Evolutionary conservation across 2,888 invertebrate genomes (phyloP).

Genomic region (Acanthosepion lycidas): DNA sequence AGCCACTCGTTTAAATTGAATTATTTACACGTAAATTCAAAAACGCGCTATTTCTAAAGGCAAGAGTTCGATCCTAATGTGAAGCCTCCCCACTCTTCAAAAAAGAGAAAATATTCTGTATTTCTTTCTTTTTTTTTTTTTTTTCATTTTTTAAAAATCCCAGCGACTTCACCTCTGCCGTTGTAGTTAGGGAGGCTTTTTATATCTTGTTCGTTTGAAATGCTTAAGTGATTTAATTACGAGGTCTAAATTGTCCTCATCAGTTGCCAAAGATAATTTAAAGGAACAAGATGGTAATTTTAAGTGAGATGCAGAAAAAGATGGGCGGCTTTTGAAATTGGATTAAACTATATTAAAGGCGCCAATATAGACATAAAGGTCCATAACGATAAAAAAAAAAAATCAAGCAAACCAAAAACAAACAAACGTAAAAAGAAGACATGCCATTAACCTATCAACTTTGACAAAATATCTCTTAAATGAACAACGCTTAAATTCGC

Average conservation of each 20-base stretch:
- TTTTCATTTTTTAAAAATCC: neutral
- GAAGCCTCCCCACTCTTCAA: neutral
- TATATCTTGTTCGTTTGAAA: neutral
- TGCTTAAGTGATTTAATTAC: neutral
- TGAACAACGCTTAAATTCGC: neutral
- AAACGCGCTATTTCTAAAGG: neutral
- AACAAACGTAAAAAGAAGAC: neutral
- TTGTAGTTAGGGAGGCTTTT: neutral
- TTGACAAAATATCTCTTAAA: neutral
- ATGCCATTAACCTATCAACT: neutral
- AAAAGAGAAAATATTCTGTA: neutral
- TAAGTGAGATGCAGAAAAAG: neutral
- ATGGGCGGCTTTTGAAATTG: neutral
- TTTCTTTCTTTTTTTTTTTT: neutral
- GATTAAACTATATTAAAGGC: conserved; percentile 8
- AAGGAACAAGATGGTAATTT: neutral
- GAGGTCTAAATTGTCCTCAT: neutral
- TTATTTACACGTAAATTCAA: neutral
- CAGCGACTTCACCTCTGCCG: neutral
- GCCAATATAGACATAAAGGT: neutral
- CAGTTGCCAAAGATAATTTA: neutral
- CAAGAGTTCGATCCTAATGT: neutral
- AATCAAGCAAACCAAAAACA: too few species aligned
- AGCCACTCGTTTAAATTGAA: conserved; percentile 33
- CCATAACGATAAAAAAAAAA: neutral